phyloP scores from a whole-genome alignment of 2,797 vertebrate genomes.

The Epinephelus coioides region DNA sequence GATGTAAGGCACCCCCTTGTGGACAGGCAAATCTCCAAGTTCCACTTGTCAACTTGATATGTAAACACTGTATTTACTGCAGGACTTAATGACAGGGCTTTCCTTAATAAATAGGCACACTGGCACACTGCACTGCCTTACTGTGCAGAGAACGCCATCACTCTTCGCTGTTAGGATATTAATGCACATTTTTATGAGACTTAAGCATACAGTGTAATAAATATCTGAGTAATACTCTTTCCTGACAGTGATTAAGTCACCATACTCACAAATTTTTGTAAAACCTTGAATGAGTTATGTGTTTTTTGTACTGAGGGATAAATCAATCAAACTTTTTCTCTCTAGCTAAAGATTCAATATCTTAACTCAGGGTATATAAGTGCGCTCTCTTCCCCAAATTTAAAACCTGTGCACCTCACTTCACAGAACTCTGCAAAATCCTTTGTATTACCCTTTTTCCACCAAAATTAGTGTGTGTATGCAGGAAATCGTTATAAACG shows the following conservation, averaged over 20 bases:
- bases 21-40: constrained; percentile 55
- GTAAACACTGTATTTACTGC: not conserved
- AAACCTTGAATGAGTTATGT: not conserved
- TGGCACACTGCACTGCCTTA: not conserved
- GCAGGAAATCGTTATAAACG: no score
- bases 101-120: not conserved
- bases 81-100: not conserved
- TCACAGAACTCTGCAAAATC: no score
- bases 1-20: constrained; percentile 76
- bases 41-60: constrained; percentile 15
- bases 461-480: no score
- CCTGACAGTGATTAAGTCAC: not conserved
- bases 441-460: no score
- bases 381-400: no score
- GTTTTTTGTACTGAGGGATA: not conserved
- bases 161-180: not conserved
- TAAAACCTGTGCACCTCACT: no score
- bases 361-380: not conserved
- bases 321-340: not conserved
- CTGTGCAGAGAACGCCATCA: not conserved
- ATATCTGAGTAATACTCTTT: not conserved
- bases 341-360: not conserved
- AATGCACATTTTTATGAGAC: not conserved
- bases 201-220: not conserved
- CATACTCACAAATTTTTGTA: not conserved